These are phyloP conservation scores for Cheilosia scutellata DNA, from an alignment of 2,888 invertebrate species.

Conservation along the genomic window DNA sequence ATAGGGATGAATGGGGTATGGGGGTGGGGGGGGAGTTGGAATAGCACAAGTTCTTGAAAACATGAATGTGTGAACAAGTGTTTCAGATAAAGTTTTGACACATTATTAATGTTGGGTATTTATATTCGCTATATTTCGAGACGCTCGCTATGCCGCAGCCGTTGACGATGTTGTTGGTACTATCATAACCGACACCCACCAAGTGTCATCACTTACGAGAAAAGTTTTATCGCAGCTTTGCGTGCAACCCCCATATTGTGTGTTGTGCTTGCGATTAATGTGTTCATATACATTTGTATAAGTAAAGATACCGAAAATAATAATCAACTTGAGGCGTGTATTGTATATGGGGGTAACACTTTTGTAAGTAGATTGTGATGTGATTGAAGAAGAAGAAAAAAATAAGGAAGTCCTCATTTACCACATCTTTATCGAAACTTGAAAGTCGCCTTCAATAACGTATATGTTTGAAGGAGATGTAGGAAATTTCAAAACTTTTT, in stretches of 20 bases:
- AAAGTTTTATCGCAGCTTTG: slow-evolving; percentile 49
- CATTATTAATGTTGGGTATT: slow-evolving; percentile 57
- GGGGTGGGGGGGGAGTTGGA: background rate
- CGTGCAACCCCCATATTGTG: slow-evolving; percentile 28
- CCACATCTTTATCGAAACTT: too few relatives aligned
- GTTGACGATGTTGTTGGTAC: too few relatives aligned
- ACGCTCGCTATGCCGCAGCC: background rate
- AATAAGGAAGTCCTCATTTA: too few relatives aligned
- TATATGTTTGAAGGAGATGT: too few relatives aligned
- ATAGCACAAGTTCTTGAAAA: slow-evolving; percentile 36
- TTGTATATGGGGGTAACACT: too few relatives aligned
- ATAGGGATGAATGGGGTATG: background rate
- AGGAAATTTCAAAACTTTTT: too few relatives aligned
- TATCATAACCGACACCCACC: slow-evolving; percentile 1
- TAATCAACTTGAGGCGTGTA: background rate
- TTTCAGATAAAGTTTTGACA: slow-evolving; percentile 55
- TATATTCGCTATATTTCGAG: slow-evolving; percentile 35
- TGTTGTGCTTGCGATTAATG: slow-evolving; percentile 40
- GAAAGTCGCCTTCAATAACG: too few relatives aligned
- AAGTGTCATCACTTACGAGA: slow-evolving; percentile 22
- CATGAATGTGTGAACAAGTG: slow-evolving; percentile 44
- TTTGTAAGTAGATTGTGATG: too few relatives aligned
- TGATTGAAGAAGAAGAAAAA: too few relatives aligned
- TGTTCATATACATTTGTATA: slow-evolving; percentile 43
- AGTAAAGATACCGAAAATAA: slow-evolving; percentile 23